Conservation (phyloP, 2,113 vertebrate species). For the Sarotherodon lohbergeri region DNA sequence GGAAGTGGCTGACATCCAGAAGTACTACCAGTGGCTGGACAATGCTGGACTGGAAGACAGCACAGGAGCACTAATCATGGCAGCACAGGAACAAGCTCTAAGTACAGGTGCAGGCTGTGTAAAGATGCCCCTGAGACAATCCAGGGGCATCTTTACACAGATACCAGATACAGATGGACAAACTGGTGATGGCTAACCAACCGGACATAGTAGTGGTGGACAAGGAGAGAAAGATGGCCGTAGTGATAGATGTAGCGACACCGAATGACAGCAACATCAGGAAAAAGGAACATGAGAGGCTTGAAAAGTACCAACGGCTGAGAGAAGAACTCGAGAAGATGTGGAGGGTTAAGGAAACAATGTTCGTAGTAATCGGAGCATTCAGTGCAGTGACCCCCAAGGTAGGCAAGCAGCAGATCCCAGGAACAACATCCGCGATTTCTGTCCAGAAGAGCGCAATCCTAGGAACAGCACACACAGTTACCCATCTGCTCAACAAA, state of each 20-base stretch:
- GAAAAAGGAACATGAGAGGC: not conserved
- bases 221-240: not conserved
- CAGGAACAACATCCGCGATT: not conserved
- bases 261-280: not conserved
- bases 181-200: not conserved
- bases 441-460: not conserved
- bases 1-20: not conserved
- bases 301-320: not conserved
- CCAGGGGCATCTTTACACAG: not conserved
- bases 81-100: not conserved
- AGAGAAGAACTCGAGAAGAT: not conserved
- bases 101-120: not conserved
- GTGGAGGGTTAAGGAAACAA: not conserved
- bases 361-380: not conserved
- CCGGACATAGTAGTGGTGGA: not conserved
- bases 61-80: not conserved
- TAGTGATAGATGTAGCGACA: not conserved
- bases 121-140: not conserved
- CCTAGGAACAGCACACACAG: not conserved
- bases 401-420: not conserved
- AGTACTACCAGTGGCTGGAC: not conserved
- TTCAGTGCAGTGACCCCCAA: not conserved
- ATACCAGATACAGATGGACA: not conserved
- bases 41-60: not conserved
- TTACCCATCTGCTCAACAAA: not conserved